Evolutionary conservation across 30 jellyfish, hydroid and myxozoan species (phyloP).

Genomic region (Haliclystus octoradiatus): DNA sequence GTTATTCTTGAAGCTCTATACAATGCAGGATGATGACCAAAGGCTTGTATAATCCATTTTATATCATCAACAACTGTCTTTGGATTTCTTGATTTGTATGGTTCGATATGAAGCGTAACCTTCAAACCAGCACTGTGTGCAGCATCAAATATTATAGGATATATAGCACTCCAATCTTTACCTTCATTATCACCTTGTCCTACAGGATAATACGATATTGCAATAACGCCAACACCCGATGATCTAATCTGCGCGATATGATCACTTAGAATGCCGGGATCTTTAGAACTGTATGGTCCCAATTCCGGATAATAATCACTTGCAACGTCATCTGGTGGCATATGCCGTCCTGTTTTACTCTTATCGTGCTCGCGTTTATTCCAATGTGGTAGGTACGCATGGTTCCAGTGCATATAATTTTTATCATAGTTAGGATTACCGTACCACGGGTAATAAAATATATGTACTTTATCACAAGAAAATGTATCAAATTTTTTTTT

Average conservation of each 20-base stretch:
- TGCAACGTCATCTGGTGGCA: slow-evolving; percentile 85
- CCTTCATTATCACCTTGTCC: slow-evolving; percentile 87
- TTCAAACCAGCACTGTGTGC: slow-evolving; percentile 49
- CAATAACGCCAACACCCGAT: slow-evolving; percentile 80
- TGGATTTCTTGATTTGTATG: slow-evolving; percentile 57
- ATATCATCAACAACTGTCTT: slow-evolving; percentile 65
- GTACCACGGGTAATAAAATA: slow-evolving; percentile 91
- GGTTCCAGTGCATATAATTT: slow-evolving; percentile 86
- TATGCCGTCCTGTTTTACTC: slow-evolving; percentile 31
- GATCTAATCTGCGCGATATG: slow-evolving; percentile 46
- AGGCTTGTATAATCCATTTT: slow-evolving; percentile 35
- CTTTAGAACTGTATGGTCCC: slow-evolving; percentile 64
- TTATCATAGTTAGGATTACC: slow-evolving; percentile 77
- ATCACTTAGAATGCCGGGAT: slow-evolving; percentile 40
- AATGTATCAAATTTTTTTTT: no score
- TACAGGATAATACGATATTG: slow-evolving; percentile 82
- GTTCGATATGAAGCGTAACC: slow-evolving; percentile 85
- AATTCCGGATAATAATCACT: slow-evolving; percentile 81
- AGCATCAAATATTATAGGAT: slow-evolving; percentile 33
- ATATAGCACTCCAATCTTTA: slow-evolving; percentile 64
- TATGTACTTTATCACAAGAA: slow-evolving; percentile 71
- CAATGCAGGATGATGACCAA: slow-evolving; percentile 55
- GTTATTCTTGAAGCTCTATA: slow-evolving; percentile 21
- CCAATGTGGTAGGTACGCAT: slow-evolving; percentile 81
- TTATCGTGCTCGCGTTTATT: slow-evolving; percentile 37